Evolutionary conservation across 2,888 invertebrate genomes (phyloP).

Genomic region (Tenthredo notha): DNA sequence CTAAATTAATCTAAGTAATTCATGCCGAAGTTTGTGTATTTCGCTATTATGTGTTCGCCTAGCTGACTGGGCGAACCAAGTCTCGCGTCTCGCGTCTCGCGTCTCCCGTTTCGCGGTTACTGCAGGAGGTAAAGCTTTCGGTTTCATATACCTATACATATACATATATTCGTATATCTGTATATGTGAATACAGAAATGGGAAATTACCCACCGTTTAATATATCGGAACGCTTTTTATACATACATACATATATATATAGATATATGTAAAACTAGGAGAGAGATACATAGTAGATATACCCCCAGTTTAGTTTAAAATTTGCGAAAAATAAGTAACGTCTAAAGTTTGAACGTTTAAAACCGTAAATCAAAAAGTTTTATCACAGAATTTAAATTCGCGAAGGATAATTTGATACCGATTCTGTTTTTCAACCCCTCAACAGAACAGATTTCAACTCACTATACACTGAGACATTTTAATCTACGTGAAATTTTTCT

Average conservation of each 20-base stretch:
- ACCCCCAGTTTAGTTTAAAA: no score
- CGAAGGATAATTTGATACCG: not conserved
- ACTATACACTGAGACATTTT: no score
- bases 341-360: no score
- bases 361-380: not conserved
- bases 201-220: not conserved
- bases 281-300: no score
- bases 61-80: not conserved
- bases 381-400: not conserved
- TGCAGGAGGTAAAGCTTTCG: not conserved
- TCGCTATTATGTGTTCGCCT: slow-evolving; percentile 43
- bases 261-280: no score
- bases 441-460: no score
- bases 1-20: slow-evolving; percentile 77
- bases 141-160: not conserved
- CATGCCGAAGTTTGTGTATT: slow-evolving; percentile 74
- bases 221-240: not conserved
- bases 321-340: no score
- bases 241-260: no score
- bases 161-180: no score
- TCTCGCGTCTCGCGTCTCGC: slow-evolving; percentile 16
- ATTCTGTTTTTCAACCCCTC: not conserved
- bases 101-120: not conserved
- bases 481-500: not conserved
- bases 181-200: not conserved